A percentile compares a stretch with the other conserved stretches of the same genome.
phyloP scores from a whole-genome alignment of 2,797 vertebrate genomes.

The Toxotes lorentzi region DNA sequence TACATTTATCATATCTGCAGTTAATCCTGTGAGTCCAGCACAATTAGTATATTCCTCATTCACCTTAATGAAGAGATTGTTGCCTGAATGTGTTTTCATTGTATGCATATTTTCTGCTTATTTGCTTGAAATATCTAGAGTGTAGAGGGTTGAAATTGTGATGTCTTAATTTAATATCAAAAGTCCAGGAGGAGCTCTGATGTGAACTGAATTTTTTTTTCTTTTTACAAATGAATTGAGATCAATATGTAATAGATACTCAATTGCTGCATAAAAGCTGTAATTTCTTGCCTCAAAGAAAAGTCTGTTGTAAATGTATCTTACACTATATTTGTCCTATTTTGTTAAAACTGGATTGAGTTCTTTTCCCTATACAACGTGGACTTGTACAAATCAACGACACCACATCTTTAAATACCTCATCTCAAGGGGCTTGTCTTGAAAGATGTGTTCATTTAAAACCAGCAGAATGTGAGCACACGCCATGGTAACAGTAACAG shows the following conservation, averaged over 20 bases:
- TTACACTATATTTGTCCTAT: background rate
- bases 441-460: constrained; percentile 50
- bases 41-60: constrained; percentile 19
- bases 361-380: constrained; percentile 1
- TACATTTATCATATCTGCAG: constrained; percentile 20
- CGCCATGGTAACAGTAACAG: constrained; percentile 29
- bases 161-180: constrained; percentile 25
- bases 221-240: constrained; percentile 16
- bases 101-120: background rate
- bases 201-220: constrained; percentile 5
- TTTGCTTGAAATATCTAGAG: constrained; percentile 18
- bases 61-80: constrained; percentile 3
- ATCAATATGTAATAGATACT: constrained; percentile 20
- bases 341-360: constrained; percentile 12
- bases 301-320: constrained; percentile 2
- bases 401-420: constrained; percentile 23
- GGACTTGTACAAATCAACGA: constrained; percentile 32
- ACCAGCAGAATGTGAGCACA: constrained; percentile 20
- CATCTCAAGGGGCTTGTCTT: constrained; percentile 18
- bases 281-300: constrained; percentile 5
- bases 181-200: constrained; percentile 2
- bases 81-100: background rate
- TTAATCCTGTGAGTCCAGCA: constrained; percentile 13
- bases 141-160: background rate
- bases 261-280: constrained; percentile 18